Base-by-base conservation (phyloP, 1,140 invertebrate genomes). In the Bradynema listronoti region DNA sequence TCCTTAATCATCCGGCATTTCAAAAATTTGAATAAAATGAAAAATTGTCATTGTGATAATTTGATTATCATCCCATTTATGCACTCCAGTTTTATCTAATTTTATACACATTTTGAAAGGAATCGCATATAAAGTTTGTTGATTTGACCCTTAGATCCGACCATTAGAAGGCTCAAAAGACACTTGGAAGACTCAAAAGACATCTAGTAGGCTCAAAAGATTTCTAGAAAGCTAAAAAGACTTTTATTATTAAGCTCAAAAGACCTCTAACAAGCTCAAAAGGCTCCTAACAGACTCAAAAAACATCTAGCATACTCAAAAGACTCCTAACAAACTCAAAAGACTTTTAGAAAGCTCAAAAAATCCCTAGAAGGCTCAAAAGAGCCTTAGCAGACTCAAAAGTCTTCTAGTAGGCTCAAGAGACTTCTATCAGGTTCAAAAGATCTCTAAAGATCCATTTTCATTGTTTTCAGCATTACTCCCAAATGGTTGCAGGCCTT, bases 401-500 rank as follows among this genome's bases (percentile, higher is more conserved):
- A 39, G 19, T 39, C 36, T 11, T 39, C 36, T 11, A 39, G 19
- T 39, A 39, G 11, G 36, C 11, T 19, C 36, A 39, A 39, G 19
- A 11, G 19, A 39, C 11, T 39, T 39, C 36, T 39, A 39, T 39
- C 19, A 39, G 19, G 11, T 39, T 39, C 36, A 11, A 11, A 11
- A 11, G 19, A 27, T 11, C 11, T 22, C 46, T 49, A 30, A 49
- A 56, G 4, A 56, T 22, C 29, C 11, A 41, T 14, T 4, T 46
- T 11, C 25, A 7, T 4, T 22, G 47, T n/a, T 69, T 69, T 32
- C 42, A 47, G 58, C 5, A 78, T 72, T 46, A 75, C 76, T 19
- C 75, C 74, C n/a, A 14, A 51, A 33, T 77, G 75, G 72, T 71
- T 77, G 7, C 74, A 77, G 45, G 54, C 51, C 39, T 68, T 77